Percentiles rank a stretch among this genome's conserved stretches.
Conservation (phyloP, 2,888 invertebrate species). For the Himalopsyche tibetana region DNA sequence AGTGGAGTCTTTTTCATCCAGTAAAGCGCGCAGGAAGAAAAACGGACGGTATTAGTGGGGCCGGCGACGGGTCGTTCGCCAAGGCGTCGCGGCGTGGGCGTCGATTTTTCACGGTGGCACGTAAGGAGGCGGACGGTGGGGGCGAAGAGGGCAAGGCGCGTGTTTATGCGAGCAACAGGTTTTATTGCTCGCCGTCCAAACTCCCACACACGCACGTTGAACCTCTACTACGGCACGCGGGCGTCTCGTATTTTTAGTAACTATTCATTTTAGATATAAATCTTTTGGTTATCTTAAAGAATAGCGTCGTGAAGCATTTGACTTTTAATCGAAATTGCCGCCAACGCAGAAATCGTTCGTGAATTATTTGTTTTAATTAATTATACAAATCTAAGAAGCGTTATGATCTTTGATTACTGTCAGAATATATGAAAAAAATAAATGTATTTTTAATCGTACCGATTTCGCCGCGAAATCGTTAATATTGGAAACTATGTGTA, state of each 20-base stretch:
- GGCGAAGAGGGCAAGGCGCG: not conserved
- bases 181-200: not conserved
- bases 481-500: too few species aligned
- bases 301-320: too few species aligned
- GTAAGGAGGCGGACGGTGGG: not conserved
- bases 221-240: not conserved
- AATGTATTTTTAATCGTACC: too few species aligned
- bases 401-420: too few species aligned
- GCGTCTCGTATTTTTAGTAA: not conserved
- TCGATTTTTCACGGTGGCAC: slow-evolving; percentile 23
- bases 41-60: not conserved
- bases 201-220: not conserved
- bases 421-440: too few species aligned
- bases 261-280: too few species aligned
- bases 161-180: slow-evolving; percentile 50
- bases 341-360: too few species aligned
- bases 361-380: too few species aligned
- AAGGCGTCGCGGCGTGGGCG: slow-evolving; percentile 11
- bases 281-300: too few species aligned
- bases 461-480: too few species aligned
- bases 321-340: too few species aligned
- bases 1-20: not conserved
- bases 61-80: not conserved
- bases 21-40: slow-evolving; percentile 1
- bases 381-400: too few species aligned